Evolutionary conservation across 64 coral and sea anemone genomes (phyloP), one percentile per base, ranked within the genome.

Genomic region (Pachyseris speciosa): DNA sequence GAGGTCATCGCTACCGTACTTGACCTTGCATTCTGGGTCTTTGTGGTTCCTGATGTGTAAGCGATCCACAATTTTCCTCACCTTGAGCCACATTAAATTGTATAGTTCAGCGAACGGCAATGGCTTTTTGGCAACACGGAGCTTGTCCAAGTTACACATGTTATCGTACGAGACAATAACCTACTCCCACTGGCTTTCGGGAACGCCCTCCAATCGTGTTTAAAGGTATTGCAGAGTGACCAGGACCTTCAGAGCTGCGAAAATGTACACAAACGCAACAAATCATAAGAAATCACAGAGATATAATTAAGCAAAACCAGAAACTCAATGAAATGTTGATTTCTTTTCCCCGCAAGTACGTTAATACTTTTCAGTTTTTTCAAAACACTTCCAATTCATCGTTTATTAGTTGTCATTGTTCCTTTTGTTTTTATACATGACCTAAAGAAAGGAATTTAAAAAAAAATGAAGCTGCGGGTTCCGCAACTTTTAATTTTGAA

Each of bases 21-120:
- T 66, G 2, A 64, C 33, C 17, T 79, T 60, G 87, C 87, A 89
- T 36, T 55, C 63, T 24, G 55, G 32, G 29, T 89, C 41, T 43
- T 66, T 89, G 60, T 89, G 87, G 33, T 89, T 89, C 49, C 16
- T 22, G 4, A 63, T 26, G 12, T 83, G 79, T 30, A 83, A 40
- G 10, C 79, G 31, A 24, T 65, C 79, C 13, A 83, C 39, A 22
- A 83, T 61, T 40, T 83, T 83, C 25, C n/a, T 20, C 10, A 83
- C 34, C 1, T 83, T 83, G 7, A n/a, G n/a, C 79, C 79, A 83
- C 16, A 83, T 32, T 15, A 20, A n/a, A 13, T 83, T 36, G n/a
- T 40, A 83, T 1, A 57, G 79, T n/a, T 63, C 55, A 12, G 80
- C 58, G 45, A 67, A 38, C 4, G 80, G 80, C 2, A 84, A 20